phyloP scores from a whole-genome alignment of 2,797 vertebrate genomes.

The Spondyliosoma cantharus region DNA sequence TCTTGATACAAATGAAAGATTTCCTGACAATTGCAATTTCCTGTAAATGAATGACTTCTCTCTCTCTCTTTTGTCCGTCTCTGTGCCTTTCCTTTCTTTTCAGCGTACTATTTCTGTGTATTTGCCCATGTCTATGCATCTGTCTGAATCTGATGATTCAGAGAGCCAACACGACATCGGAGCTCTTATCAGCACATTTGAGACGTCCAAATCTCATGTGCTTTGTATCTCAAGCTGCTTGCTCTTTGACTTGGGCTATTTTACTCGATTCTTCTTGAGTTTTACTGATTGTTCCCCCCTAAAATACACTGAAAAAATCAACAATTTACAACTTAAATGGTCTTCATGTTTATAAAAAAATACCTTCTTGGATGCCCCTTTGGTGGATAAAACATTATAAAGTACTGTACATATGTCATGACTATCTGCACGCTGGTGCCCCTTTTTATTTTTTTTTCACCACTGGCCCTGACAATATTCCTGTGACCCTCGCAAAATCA shows the following conservation, averaged over 20 bases:
- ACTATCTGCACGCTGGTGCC: too few relatives aligned
- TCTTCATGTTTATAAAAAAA: too few relatives aligned
- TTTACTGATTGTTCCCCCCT: too few relatives aligned
- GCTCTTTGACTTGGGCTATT: too few relatives aligned
- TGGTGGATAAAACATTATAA: too few relatives aligned
- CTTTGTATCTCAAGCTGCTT: neutral
- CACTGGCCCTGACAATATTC: neutral
- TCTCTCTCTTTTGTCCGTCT: neutral
- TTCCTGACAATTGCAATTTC: neutral
- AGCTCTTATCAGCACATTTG: neutral
- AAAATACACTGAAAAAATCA: neutral
- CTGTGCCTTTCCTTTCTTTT: neutral
- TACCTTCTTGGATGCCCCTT: too few relatives aligned
- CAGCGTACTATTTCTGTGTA: neutral
- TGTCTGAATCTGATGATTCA: neutral
- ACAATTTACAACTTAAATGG: neutral
- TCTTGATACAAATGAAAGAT: neutral
- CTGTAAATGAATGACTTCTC: neutral
- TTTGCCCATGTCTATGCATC: neutral
- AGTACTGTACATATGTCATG: too few relatives aligned
- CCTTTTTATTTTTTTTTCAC: too few relatives aligned
- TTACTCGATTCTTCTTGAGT: neutral
- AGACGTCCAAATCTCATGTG: too few relatives aligned
- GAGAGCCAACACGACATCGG: neutral
- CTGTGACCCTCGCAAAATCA: conserved; percentile 12